Conservation (phyloP, 2,888 invertebrate genomes). For the Acleris laterana region DNA sequence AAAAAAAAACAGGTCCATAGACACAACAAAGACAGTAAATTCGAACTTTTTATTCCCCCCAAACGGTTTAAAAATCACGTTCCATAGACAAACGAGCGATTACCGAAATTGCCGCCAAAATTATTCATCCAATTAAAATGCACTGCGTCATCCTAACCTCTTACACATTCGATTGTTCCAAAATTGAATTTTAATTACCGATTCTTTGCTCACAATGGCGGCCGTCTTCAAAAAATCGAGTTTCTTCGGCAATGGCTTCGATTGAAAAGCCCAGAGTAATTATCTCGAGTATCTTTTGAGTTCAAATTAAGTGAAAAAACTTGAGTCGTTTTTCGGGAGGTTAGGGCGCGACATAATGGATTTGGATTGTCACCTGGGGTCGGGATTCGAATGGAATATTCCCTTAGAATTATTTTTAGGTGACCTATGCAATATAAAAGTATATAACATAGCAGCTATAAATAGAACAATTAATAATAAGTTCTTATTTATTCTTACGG, state of each 20-base stretch:
- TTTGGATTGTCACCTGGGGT: conserved; percentile 30
- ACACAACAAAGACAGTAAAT: conserved; percentile 19
- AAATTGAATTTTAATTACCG: conserved; percentile 85
- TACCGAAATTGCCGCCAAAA: conserved; percentile 53
- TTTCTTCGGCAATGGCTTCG: conserved; percentile 71
- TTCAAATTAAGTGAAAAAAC: conserved; percentile 84
- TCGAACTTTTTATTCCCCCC: conserved; percentile 11
- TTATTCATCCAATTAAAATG: conserved; percentile 81
- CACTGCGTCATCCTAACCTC: conserved; percentile 71
- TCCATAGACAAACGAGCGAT: conserved; percentile 34
- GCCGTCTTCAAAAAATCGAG: conserved; percentile 75
- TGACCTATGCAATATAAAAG: no score
- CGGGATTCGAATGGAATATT: conserved; percentile 1
- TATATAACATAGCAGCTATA: no score
- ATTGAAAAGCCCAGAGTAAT: conserved; percentile 74
- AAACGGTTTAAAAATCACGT: conserved; percentile 27
- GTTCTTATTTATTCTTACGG: no score
- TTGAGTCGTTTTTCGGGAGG: conserved; percentile 52
- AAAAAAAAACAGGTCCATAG: background rate
- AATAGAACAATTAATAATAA: no score
- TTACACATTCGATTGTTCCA: conserved; percentile 80
- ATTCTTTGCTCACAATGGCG: conserved; percentile 77
- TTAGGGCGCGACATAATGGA: conserved; percentile 38
- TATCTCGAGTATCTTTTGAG: conserved; percentile 84
- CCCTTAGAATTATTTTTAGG: background rate